phyloP scores from a whole-genome alignment of 2,888 invertebrate species.

The Zygogramma bicolorata region DNA sequence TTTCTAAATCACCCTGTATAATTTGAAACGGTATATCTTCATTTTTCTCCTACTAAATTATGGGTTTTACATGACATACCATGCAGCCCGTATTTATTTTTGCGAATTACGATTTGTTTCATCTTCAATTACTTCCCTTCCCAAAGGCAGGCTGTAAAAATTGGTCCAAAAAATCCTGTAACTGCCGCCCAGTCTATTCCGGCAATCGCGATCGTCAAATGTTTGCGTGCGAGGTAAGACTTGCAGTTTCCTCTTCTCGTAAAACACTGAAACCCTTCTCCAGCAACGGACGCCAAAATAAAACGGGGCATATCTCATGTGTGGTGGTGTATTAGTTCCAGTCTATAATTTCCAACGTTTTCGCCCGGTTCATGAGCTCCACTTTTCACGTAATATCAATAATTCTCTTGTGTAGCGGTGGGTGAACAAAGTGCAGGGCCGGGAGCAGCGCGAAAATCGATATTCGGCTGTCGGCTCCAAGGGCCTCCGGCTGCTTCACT shows the following conservation, averaged over 20 bases:
- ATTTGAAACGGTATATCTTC: too few species aligned
- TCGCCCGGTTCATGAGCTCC: conserved; percentile 30
- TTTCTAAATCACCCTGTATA: too few species aligned
- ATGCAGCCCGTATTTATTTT: too few species aligned
- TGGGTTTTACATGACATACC: too few species aligned
- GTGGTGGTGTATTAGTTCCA: conserved; percentile 27
- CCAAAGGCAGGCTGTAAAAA: too few species aligned
- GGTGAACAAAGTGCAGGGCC: conserved; percentile 40
- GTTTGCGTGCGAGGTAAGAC: not conserved
- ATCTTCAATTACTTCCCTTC: too few species aligned
- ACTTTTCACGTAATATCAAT: conserved; percentile 51
- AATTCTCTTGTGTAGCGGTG: conserved; percentile 47
- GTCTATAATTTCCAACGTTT: conserved; percentile 31
- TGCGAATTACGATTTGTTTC: too few species aligned
- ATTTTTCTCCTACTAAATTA: too few species aligned
- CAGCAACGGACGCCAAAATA: conserved; percentile 7
- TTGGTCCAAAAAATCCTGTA: too few species aligned
- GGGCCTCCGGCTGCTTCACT: conserved; percentile 21
- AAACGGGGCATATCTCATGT: conserved; percentile 22
- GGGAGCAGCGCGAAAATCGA: conserved; percentile 36
- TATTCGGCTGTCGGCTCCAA: conserved; percentile 39
- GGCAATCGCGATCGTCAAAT: too few species aligned
- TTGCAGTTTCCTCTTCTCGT: not conserved
- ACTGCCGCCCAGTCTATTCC: too few species aligned
- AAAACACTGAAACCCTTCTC: not conserved